Percentiles rank a stretch among this genome's conserved stretches.
These are phyloP conservation scores for Clusia tigrina DNA, from an alignment of 2,888 invertebrate genomes.

Conservation along the genomic window DNA sequence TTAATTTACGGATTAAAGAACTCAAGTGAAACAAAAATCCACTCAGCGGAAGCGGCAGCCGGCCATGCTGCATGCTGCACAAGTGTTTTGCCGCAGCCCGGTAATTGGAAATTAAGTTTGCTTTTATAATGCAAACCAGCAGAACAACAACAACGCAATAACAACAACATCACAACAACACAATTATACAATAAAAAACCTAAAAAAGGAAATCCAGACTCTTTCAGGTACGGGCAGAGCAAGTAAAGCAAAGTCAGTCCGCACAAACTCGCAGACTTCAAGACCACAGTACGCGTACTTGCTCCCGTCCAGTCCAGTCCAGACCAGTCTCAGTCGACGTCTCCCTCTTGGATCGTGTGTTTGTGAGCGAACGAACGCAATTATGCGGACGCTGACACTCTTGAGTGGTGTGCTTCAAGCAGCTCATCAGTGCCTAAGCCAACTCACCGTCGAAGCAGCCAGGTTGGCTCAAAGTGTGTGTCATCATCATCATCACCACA, in stretches of 20 bases:
- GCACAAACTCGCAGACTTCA: too few relatives aligned
- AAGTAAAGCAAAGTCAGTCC: neutral
- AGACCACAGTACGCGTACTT: too few relatives aligned
- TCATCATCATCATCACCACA: constrained; percentile 5
- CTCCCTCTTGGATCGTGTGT: too few relatives aligned
- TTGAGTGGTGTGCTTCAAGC: neutral
- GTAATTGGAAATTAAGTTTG: constrained; percentile 3
- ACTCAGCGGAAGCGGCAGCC: neutral
- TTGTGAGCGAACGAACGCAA: neutral
- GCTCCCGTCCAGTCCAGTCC: too few relatives aligned
- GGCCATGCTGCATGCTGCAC: too few relatives aligned
- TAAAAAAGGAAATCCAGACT: neutral
- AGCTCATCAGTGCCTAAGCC: constrained; percentile 2
- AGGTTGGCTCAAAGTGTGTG: constrained; percentile 7
- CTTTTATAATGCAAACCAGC: neutral
- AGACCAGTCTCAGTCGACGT: too few relatives aligned
- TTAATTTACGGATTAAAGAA: constrained; percentile 9
- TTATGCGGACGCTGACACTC: constrained; percentile 9
- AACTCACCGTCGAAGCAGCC: neutral
- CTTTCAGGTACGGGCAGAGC: neutral
- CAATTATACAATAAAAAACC: neutral
- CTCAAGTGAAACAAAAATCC: neutral
- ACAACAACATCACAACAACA: neutral
- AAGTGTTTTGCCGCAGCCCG: neutral
- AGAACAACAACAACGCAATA: neutral